phyloP scores from a whole-genome alignment of 2,888 invertebrate genomes.

The Xylota segnis region DNA sequence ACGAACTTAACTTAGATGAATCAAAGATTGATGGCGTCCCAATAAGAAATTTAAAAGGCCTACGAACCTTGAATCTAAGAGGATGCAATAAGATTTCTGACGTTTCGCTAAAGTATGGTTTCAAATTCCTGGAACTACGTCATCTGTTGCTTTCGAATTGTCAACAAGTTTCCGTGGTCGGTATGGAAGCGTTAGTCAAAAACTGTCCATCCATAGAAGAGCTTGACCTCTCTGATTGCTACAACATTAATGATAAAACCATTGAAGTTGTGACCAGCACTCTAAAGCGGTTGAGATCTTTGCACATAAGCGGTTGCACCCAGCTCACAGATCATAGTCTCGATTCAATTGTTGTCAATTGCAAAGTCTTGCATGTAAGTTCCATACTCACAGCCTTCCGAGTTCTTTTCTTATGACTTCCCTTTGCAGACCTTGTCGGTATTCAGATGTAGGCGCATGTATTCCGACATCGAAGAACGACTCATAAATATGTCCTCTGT shows the following conservation, averaged over 20 bases:
- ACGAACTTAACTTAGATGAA: constrained; percentile 85
- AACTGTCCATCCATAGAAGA: constrained; percentile 90
- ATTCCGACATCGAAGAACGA: constrained; percentile 82
- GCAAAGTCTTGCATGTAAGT: constrained; percentile 83
- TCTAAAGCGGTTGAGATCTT: constrained; percentile 82
- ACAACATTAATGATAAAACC: constrained; percentile 88
- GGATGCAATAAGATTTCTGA: constrained; percentile 90
- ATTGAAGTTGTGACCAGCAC: constrained; percentile 85
- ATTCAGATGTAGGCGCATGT: constrained; percentile 83
- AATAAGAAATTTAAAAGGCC: constrained; percentile 85
- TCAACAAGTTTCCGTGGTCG: constrained; percentile 88
- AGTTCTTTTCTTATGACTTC: background rate
- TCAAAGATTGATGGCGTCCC: constrained; percentile 84
- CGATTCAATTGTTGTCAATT: constrained; percentile 85
- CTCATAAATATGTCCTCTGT: constrained; percentile 80
- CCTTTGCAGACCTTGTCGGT: constrained; percentile 80
- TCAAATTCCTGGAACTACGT: constrained; percentile 88
- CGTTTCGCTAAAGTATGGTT: constrained; percentile 88
- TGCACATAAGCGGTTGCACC: constrained; percentile 85
- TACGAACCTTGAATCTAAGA: constrained; percentile 88
- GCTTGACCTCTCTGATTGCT: constrained; percentile 88
- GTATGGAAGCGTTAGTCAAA: constrained; percentile 87
- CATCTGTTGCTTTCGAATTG: constrained; percentile 88
- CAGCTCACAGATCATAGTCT: constrained; percentile 86
- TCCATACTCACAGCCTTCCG: background rate